Evolutionary conservation across 1,140 invertebrate species (phyloP).

Genomic region (Macrosteles quadrilineatus): DNA sequence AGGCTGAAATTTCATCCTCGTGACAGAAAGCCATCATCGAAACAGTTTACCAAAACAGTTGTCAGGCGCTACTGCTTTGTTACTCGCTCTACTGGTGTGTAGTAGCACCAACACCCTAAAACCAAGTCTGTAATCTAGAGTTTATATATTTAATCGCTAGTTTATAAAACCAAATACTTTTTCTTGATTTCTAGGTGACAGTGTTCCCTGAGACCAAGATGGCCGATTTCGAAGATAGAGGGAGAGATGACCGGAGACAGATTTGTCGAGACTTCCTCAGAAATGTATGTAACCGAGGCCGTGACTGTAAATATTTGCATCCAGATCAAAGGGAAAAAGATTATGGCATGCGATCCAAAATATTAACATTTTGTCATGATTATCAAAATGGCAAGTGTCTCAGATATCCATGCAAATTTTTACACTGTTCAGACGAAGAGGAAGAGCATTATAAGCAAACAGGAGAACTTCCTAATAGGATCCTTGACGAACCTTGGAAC

Average conservation of each 20-base stretch:
- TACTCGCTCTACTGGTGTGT: no score
- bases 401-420: constrained; percentile 61
- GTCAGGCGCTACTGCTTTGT: no score
- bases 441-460: constrained; percentile 72
- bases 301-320: constrained; percentile 75
- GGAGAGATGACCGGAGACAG: background rate
- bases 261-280: constrained; percentile 63
- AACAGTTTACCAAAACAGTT: no score
- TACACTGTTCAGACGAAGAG: constrained; percentile 76
- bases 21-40: no score
- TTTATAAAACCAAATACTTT: no score
- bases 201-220: background rate
- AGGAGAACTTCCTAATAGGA: constrained; percentile 61
- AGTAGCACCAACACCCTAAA: no score
- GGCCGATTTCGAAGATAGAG: background rate
- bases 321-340: constrained; percentile 57
- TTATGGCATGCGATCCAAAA: constrained; percentile 51
- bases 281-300: constrained; percentile 72
- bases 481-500: constrained; percentile 19
- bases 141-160: no score
- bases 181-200: no score
- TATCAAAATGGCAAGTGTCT: constrained; percentile 69
- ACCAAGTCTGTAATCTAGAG: no score
- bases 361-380: constrained; percentile 76
- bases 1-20: no score